phyloP scores from a whole-genome alignment of 1,140 invertebrate genomes.

The Pomacea maculata region DNA sequence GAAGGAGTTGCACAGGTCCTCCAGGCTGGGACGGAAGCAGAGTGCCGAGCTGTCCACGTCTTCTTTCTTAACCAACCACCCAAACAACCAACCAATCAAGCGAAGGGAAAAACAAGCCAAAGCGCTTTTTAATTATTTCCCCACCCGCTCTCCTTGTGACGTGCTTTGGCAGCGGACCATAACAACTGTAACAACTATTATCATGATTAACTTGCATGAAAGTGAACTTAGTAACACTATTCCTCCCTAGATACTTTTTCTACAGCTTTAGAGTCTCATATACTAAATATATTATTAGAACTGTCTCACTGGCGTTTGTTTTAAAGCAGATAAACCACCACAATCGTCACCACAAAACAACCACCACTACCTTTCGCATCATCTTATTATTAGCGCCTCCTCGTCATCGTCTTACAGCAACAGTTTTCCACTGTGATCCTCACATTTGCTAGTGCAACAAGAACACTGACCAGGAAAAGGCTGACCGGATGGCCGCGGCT shows the following conservation, averaged over 20 bases:
- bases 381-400: too few species aligned
- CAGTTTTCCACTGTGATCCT: too few species aligned
- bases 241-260: too few species aligned
- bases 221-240: too few species aligned
- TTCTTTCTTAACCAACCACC: slow-evolving; percentile 43
- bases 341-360: background rate
- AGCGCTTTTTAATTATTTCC: background rate
- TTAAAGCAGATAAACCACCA: background rate
- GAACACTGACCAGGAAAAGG: slow-evolving; percentile 57
- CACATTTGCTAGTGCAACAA: background rate
- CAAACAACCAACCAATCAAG: slow-evolving; percentile 4
- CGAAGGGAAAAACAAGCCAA: background rate
- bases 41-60: slow-evolving; percentile 47
- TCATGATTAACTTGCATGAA: too few species aligned
- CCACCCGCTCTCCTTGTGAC: background rate
- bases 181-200: too few species aligned
- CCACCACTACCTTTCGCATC: background rate
- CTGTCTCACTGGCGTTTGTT: too few species aligned
- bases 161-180: too few species aligned
- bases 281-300: too few species aligned
- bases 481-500: slow-evolving; percentile 48
- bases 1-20: slow-evolving; percentile 58
- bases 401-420: too few species aligned
- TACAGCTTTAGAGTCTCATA: too few species aligned
- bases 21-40: slow-evolving; percentile 58